Conservation (phyloP, 2,797 vertebrate species). For the Pseudochirops cupreus region DNA sequence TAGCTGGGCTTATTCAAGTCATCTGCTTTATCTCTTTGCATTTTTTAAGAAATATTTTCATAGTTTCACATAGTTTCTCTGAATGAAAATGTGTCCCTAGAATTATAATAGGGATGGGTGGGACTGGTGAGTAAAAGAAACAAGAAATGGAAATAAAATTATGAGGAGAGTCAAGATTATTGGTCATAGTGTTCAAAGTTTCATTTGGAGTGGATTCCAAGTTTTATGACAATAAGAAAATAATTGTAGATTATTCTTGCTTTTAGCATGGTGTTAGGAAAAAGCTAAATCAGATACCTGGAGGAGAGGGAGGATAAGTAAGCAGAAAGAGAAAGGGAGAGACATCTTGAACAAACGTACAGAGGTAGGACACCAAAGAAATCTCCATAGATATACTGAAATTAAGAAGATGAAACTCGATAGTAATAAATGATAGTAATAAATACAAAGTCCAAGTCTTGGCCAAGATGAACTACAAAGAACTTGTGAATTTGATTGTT, state of each 20-base stretch:
- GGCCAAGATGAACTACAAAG: not conserved
- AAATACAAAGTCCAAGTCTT: not conserved
- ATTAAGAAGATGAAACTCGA: not conserved
- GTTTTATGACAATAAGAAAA: not conserved
- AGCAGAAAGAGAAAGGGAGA: not conserved
- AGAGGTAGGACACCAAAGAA: not conserved
- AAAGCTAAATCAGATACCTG: not conserved
- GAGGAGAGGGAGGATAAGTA: not conserved
- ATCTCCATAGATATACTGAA: not conserved
- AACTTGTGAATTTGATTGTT: not conserved
- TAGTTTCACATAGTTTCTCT: not conserved
- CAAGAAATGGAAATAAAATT: not conserved
- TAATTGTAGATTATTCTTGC: not conserved
- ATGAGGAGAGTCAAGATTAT: not conserved
- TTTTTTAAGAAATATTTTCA: not conserved
- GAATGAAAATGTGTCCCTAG: not conserved
- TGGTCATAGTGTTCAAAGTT: not conserved
- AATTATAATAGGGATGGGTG: not conserved
- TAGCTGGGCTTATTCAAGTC: not conserved
- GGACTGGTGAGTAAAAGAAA: not conserved
- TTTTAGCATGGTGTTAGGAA: not conserved
- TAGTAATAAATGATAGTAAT: not conserved
- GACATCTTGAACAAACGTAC: not conserved
- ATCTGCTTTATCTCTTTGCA: not conserved
- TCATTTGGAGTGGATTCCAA: not conserved